A percentile compares a stretch with the other conserved stretches of the same genome.
phyloP scores from a whole-genome alignment of 2,113 vertebrate genomes.

The Todiramphus saurophagus region DNA sequence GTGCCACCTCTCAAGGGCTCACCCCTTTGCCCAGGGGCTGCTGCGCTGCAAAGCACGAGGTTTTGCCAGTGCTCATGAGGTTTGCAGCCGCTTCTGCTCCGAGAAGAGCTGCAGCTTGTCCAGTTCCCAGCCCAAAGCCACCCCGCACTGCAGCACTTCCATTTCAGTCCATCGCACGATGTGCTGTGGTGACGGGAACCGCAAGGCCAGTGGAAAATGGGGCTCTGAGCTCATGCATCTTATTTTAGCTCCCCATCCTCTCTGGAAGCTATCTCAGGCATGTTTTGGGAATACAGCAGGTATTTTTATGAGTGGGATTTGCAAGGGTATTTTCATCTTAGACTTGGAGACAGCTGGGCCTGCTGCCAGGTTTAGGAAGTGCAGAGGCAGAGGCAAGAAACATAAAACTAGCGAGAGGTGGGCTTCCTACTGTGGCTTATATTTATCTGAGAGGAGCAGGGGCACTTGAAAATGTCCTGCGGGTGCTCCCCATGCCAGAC shows the following conservation, averaged over 20 bases:
- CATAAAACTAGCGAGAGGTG: constrained; percentile 20
- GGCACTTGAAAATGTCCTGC: not conserved
- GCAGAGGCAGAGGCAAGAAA: constrained; percentile 62
- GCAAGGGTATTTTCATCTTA: constrained; percentile 77
- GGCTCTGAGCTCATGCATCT: constrained; percentile 69
- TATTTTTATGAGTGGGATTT: constrained; percentile 75
- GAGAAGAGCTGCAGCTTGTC: not conserved
- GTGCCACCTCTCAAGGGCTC: not conserved
- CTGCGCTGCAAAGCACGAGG: not conserved
- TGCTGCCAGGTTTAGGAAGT: constrained; percentile 64
- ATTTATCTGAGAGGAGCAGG: constrained; percentile 54
- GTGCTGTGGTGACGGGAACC: not conserved
- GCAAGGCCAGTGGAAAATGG: constrained; percentile 44
- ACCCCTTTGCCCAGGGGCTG: not conserved
- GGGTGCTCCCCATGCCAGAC: not conserved
- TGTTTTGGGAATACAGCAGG: constrained; percentile 72
- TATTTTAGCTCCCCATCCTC: constrained; percentile 78
- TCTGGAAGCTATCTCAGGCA: constrained; percentile 79
- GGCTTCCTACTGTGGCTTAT: constrained; percentile 52
- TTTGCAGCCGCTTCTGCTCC: not conserved
- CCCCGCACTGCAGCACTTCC: not conserved
- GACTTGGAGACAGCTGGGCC: constrained; percentile 46
- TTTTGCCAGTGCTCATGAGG: not conserved
- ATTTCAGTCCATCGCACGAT: constrained; percentile 29
- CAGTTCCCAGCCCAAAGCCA: not conserved